Conservation (phyloP, 2,888 invertebrate genomes). For the Macrosiphum euphorbiae region DNA sequence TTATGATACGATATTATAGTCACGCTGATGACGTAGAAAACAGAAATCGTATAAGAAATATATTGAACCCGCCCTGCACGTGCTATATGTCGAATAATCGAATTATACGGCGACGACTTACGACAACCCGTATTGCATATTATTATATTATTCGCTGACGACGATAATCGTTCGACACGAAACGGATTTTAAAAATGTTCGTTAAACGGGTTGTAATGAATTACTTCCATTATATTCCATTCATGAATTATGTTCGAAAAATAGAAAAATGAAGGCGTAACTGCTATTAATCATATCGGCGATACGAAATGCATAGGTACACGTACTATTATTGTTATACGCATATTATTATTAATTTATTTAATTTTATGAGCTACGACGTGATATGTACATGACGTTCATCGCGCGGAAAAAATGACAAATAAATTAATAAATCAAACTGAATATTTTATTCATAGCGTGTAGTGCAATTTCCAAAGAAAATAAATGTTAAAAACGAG, state of each 20-base stretch:
- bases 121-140: neutral
- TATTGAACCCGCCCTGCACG: neutral
- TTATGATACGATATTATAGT: neutral
- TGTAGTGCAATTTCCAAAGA: slow-evolving; percentile 12
- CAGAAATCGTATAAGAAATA: neutral
- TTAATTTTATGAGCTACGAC: neutral
- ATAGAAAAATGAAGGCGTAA: neutral
- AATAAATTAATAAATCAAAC: slow-evolving; percentile 33
- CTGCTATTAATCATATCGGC: neutral
- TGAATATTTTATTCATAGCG: slow-evolving; percentile 16
- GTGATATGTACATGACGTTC: neutral
- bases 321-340: neutral
- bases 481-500: slow-evolving; percentile 39
- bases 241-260: neutral
- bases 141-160: neutral
- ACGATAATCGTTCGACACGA: neutral
- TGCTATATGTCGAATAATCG: neutral
- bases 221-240: neutral
- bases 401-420: neutral
- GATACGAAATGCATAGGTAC: neutral
- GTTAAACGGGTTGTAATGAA: neutral
- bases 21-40: neutral
- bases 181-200: neutral
- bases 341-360: slow-evolving; percentile 19
- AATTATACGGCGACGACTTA: neutral